Evolutionary conservation across 2,797 vertebrate species (phyloP), one percentile per base, ranked within the genome.

Genomic region (Parauchenoglanis punctatus): DNA sequence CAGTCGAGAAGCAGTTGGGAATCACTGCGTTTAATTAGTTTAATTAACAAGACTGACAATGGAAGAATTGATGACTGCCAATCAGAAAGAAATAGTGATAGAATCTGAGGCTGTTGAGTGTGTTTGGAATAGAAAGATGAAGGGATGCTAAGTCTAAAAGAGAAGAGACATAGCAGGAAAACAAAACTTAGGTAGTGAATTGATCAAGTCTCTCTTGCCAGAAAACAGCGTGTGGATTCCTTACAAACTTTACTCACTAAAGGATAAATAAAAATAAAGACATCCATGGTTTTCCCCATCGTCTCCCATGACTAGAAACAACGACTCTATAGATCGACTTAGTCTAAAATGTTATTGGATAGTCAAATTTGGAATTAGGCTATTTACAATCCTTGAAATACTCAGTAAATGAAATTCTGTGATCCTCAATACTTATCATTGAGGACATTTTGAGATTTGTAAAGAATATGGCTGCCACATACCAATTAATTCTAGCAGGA

Each of bases 1-100:
- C 91, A 89, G 86, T 93, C 91, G 89, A 90, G 86, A 90, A 92
- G 88, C 91, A 88, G 84, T 18, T 4, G 89, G 87, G 92, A 92
- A 94, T 94, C 92, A 92, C 86, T 70, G 82, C 87, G 86, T 89
- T 90, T 93, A 94, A 94, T 94, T 91, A 92, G 88, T 89, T 78
- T 81, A 83, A 70, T 92, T 93, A 94, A 94, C 90, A 92, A 93
- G 91, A 88, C 89, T 90, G 93, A 93, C 92, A 93, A 89, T 82
- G 61, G 92, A 91, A 91, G 91, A 90, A 92, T 91, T 89, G 91
- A 89, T 92, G 91, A 93, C 91, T 87, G 90, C 93, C 94, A 93
- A 89, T 93, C 90, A 91, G 89, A 35, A 88, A 90, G 88, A 90
- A 84, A 93, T 87, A 73, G 85, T 88, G 87, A 87, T 83, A 92